Conservation (phyloP, 2,888 invertebrate genomes). For the Eledone cirrhosa region DNA sequence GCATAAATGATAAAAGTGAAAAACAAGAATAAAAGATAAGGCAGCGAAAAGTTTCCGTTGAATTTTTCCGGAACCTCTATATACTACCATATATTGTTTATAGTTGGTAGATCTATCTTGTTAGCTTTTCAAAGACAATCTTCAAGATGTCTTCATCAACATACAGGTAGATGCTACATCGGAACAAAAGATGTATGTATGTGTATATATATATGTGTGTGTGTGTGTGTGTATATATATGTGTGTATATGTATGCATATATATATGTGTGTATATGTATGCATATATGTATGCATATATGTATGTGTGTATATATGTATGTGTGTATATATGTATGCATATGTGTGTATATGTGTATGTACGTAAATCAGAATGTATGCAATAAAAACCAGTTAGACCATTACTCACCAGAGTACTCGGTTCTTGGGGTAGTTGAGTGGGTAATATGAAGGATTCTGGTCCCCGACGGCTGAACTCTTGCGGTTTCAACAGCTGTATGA, state of each 20-base stretch:
- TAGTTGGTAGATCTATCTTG: no score
- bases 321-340: constrained; percentile 27
- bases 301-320: background rate
- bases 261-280: background rate
- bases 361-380: no score
- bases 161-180: no score
- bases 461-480: no score
- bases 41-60: background rate
- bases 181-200: background rate
- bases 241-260: background rate
- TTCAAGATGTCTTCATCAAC: background rate
- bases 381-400: no score
- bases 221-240: background rate
- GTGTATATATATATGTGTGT: background rate
- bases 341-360: background rate
- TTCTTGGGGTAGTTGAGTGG: no score
- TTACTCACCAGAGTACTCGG: no score
- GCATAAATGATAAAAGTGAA: no score
- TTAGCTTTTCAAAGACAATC: background rate
- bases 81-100: no score
- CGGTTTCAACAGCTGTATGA: no score
- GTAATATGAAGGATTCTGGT: no score
- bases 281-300: background rate
- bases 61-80: background rate
- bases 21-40: no score